Evolutionary conservation across 35 echinoderm and acorn worm species (phyloP).

Genomic region (Ophiothrix spiculata): DNA sequence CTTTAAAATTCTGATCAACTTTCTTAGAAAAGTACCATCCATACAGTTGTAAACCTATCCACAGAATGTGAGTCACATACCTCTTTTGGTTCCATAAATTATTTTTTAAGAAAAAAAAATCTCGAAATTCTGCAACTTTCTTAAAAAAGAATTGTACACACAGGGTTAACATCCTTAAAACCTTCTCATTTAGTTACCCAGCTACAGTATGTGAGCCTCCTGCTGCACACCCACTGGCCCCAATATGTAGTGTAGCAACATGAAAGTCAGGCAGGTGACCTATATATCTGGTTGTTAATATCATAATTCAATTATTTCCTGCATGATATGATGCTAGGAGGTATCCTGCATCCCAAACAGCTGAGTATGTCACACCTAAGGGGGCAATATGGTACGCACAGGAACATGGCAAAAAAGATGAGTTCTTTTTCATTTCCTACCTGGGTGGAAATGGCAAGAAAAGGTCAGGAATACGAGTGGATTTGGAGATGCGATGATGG

Average conservation of each 20-base stretch:
- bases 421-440: background rate
- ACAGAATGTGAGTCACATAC: too few relatives aligned
- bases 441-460: too few relatives aligned
- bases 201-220: background rate
- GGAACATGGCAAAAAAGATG: background rate
- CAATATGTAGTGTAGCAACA: background rate
- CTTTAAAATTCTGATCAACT: too few relatives aligned
- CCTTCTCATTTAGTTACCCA: too few relatives aligned
- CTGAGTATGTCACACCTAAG: background rate
- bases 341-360: background rate
- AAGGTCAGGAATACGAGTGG: too few relatives aligned
- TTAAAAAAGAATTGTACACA: background rate
- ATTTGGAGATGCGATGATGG: too few relatives aligned
- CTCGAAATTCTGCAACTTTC: too few relatives aligned
- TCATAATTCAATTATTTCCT: slow-evolving; percentile 5
- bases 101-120: too few relatives aligned
- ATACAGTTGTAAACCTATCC: too few relatives aligned
- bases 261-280: background rate
- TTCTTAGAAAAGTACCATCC: too few relatives aligned
- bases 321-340: background rate
- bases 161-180: background rate
- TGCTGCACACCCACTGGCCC: background rate
- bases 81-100: too few relatives aligned
- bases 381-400: background rate
- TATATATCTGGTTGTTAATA: background rate